phyloP scores from a whole-genome alignment of 2,797 vertebrate species.

The Danio kyathit region DNA sequence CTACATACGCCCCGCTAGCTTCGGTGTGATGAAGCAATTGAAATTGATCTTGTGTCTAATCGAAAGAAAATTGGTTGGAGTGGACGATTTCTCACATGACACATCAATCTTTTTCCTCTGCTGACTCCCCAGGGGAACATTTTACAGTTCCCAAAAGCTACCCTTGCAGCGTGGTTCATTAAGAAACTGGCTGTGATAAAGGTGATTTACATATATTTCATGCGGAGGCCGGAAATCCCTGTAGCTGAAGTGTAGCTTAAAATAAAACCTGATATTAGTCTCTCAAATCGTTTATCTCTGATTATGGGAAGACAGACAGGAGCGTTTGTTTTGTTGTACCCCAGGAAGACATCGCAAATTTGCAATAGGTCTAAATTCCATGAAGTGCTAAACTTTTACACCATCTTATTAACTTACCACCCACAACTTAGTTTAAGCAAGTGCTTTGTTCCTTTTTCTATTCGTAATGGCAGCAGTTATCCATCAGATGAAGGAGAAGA shows the following conservation, averaged over 20 bases:
- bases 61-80: conserved; percentile 61
- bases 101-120: conserved; percentile 54
- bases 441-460: not conserved
- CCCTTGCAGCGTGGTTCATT: conserved; percentile 39
- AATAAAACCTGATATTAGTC: conserved; percentile 25
- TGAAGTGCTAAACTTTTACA: not conserved
- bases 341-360: not conserved
- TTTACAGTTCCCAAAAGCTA: conserved; percentile 30
- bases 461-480: not conserved
- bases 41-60: conserved; percentile 65
- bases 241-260: conserved; percentile 22
- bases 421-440: not conserved
- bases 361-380: not conserved
- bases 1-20: conserved; percentile 37
- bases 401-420: not conserved
- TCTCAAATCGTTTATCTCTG: conserved; percentile 26
- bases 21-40: conserved; percentile 53
- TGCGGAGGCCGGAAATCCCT: not conserved
- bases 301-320: not conserved
- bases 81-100: conserved; percentile 51
- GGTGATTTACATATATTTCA: conserved; percentile 36
- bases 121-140: conserved; percentile 34
- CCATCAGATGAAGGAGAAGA: not conserved
- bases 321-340: conserved; percentile 9
- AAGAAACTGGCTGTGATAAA: conserved; percentile 24